Base-by-base conservation (phyloP, 2,888 invertebrate genomes). In the Camponotus fellah region DNA sequence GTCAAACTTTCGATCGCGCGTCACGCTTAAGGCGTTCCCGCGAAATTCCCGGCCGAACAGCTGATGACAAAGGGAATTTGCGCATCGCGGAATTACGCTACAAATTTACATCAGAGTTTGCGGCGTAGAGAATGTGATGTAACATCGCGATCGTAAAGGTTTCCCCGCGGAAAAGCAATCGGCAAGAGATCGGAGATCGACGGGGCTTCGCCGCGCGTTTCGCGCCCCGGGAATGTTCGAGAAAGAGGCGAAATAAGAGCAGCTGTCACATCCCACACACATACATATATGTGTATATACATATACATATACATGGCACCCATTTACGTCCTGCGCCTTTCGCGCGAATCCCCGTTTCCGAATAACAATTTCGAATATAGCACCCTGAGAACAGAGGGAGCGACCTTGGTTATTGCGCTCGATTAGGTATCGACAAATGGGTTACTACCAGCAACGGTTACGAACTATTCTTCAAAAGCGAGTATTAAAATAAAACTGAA, bases 191-290 rank as follows among this genome's bases (percentile, higher is more conserved):
- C 17, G 12, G 53, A 1, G 12, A 43, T 43, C 14, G n/a, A 26
- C 40, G 17, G 26, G 9, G 17, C 21, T 49, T n/a, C 14, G 10
- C 9, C 17, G 40, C 9, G 14, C 17, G 14, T 58, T 68, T 68
- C 34, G 68, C 77, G 68, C 43, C 53, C n/a, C 6, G 56, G 62
- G 81, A 88, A 84, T 65, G 26, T 75, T 84, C 84, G 77, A 71
- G 82, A 84, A 88, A 60, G 66, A 62, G 46, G 60, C 26, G 65
- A 79, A 68, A 34, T 21, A 69, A 58, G 21, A 9, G 34, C 77
- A 68, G 68, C 56, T 68, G 68, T 58, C n/a, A 26, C 43, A n/a
- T 46, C 46, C 0, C 12, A 46, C 12, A 46, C 12, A 46, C 3
- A 49, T 2, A 17, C 46, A 46, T 12, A 43, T 43, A 43, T 3